Evolutionary conservation across 2,113 vertebrate species (phyloP), one percentile per base, ranked within the genome.

Genomic region (Hippocampus zosterae): DNA sequence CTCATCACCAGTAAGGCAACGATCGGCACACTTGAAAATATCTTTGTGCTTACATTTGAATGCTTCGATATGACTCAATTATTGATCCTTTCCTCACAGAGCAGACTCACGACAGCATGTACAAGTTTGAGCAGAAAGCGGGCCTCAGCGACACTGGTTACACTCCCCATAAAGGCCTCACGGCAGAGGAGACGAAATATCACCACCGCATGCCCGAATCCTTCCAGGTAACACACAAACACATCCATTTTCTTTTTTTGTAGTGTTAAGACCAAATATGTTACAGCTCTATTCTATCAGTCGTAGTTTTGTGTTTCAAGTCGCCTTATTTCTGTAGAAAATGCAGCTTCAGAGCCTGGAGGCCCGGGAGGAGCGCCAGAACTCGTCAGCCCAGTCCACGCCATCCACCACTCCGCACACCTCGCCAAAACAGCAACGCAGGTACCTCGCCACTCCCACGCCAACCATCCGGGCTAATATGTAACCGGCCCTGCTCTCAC

Each of bases 111-210:
- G 97, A 99, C 64, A 98, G 92, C 77, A 93, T 99, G 76, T 94
- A 95, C 27, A 95, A 89, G 73, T 99, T 99, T 70, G 95, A 98
- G 85, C 94, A 96, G 84, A 93, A 92, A 78, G 96, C 94, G 25
- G 97, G 97, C 13, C 92, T 98, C 74, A 93, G 90, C 3, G 96
- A 96, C 72, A 90, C 93, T 44, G 93, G 95, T 77, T 99, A 98
- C 90, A 97, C 94, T 0, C 97, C 96, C 13, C 96, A 99, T 90
- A 98, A 96, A 87, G 97, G 97, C 72, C 95, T 99, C 37, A 95
- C 92, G 9, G 93, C 96, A 0, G 97, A 99, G 88, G 97, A 98
- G 88, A 95, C 93, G 6, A 92, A 94, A 77, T 94, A 94, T 80
- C 95, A 85, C 78, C 89, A 96, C 71, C 92, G 95, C 0, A 88